Base-by-base conservation (phyloP, 2,888 invertebrate genomes). In the Drosophila cracens region DNA sequence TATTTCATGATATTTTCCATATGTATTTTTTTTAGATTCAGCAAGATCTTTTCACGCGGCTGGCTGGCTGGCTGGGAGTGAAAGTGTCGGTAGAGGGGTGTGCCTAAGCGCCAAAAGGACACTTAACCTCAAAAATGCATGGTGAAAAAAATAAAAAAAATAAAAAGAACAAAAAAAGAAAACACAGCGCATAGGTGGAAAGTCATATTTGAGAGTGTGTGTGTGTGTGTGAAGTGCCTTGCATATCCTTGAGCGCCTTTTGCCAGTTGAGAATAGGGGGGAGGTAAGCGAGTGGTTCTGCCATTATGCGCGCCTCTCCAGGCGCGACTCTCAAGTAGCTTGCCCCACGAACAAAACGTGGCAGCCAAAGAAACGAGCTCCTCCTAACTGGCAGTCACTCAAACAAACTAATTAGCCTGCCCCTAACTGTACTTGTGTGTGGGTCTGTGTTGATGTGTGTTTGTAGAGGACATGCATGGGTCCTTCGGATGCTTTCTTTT, bases 51-150 rank as follows among this genome's bases (percentile, higher is more conserved):
- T 87, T 90, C 83, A 85, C 85, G 77, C 85, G 77, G 66, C 82
- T 54, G 56, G 40, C 61, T 36, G 64, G 74, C 38, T 57, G 34
- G 43, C 36, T 25, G 70, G 62, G 46, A 29, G 58, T 25, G 21
- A 13, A 21, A n/a, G 52, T 54, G 40, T 38, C 11, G 29, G 29
- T 51, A 18, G 29, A 29, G 18, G 29, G 21, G 27, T 70, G 63
- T 71, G 57, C 65, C 79, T 82, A 87, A 84, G 85, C 86, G 82
- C 89, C 87, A 83, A 88, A 90, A 90, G 89, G 77, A 90, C 87
- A 88, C 87, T 88, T 88, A 90, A 88, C 87, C 87, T 88, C 89
- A 88, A 87, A 88, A 90, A 83, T 78, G 81, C 83, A 87, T 76
- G 82, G 87, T 89, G 84, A 78, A 79, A 86, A 87, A 82, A 62